A percentile compares a stretch with the other conserved stretches of the same genome.
Conservation (phyloP, 2,797 vertebrate genomes). For the Tachyglossus aculeatus region DNA sequence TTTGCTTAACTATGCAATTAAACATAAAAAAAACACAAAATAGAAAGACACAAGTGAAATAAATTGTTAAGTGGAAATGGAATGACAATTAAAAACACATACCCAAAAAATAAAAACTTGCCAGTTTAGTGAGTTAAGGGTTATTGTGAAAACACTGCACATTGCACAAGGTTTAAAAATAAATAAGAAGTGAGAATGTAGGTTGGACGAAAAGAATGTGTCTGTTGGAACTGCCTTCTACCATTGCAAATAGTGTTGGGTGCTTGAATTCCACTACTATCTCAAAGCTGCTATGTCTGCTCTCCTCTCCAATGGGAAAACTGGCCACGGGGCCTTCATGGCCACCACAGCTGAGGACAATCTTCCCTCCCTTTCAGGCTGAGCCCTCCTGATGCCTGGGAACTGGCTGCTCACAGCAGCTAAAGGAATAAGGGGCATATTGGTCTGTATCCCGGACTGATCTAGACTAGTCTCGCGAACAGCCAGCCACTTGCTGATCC, state of each 20-base stretch:
- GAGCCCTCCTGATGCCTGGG: too few relatives aligned
- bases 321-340: too few relatives aligned
- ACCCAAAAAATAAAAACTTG: slow-evolving; percentile 59
- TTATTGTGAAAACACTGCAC: slow-evolving; percentile 58
- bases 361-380: too few relatives aligned
- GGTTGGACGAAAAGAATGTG: slow-evolving; percentile 9
- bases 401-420: too few relatives aligned
- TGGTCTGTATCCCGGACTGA: too few relatives aligned
- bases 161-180: slow-evolving; percentile 39
- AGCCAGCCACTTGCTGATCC: too few relatives aligned
- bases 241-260: neutral
- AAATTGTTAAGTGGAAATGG: slow-evolving; percentile 77
- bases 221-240: slow-evolving; percentile 22
- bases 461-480: too few relatives aligned
- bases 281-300: slow-evolving; percentile 11
- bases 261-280: neutral
- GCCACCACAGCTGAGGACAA: too few relatives aligned
- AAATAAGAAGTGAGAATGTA: slow-evolving; percentile 22
- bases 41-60: slow-evolving; percentile 70
- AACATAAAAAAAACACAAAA: slow-evolving; percentile 61
- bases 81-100: slow-evolving; percentile 66
- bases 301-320: too few relatives aligned
- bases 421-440: too few relatives aligned
- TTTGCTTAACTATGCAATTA: slow-evolving; percentile 65
- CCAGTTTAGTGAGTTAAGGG: slow-evolving; percentile 72